A percentile compares a stretch with the other conserved stretches of the same genome.
These are phyloP conservation scores for Caenorhabditis auriculariae DNA, from an alignment of 2,888 invertebrate species.

Conservation along the genomic window DNA sequence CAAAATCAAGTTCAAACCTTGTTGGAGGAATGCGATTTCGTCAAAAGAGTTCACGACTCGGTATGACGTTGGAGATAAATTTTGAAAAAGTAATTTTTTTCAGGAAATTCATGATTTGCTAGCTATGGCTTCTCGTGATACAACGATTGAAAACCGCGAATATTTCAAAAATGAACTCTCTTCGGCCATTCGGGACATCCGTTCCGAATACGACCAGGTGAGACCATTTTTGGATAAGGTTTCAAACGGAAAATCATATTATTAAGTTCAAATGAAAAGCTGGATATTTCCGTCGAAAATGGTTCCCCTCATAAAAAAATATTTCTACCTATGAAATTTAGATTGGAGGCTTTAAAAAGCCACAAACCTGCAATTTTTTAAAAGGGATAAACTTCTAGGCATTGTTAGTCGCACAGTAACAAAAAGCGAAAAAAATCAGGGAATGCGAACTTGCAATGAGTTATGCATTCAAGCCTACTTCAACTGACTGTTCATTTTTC, in stretches of 20 bases:
- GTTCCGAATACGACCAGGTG: conserved; percentile 67
- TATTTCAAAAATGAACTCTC: conserved; percentile 69
- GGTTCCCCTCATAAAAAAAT: too few relatives aligned
- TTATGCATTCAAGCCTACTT: too few relatives aligned
- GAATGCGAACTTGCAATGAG: too few relatives aligned
- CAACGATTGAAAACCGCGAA: conserved; percentile 68
- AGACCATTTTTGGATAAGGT: too few relatives aligned
- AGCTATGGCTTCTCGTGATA: conserved; percentile 65
- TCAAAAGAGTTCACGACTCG: conserved; percentile 66
- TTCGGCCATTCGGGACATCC: conserved; percentile 68
- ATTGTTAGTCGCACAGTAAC: too few relatives aligned
- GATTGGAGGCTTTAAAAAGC: background rate
- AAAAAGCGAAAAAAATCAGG: too few relatives aligned
- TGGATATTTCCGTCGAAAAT: too few relatives aligned
- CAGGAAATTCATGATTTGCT: conserved; percentile 28
- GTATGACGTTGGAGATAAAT: conserved; percentile 56
- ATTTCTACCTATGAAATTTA: too few relatives aligned
- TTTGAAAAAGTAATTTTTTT: background rate
- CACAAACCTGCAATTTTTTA: too few relatives aligned
- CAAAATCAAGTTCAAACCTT: conserved; percentile 68
- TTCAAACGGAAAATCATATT: background rate
- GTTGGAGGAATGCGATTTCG: conserved; percentile 68
- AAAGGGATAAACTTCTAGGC: too few relatives aligned
- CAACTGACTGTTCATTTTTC: too few relatives aligned
- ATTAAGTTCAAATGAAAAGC: too few relatives aligned